phyloP scores from a whole-genome alignment of 2,888 invertebrate genomes.

The Tineola bisselliella region DNA sequence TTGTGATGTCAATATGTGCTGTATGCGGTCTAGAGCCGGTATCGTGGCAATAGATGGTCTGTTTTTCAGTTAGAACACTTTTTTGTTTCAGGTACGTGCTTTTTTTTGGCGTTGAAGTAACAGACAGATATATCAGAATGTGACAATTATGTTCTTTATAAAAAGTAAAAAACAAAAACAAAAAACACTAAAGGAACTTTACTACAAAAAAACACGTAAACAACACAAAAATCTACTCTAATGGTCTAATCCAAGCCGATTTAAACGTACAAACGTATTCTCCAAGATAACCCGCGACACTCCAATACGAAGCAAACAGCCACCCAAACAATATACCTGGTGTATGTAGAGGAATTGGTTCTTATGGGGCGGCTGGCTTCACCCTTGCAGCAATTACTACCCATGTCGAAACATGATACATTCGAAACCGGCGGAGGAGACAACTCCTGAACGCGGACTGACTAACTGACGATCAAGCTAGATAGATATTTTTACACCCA shows the following conservation, averaged over 20 bases:
- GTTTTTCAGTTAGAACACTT: too few relatives aligned
- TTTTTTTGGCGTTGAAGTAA: too few relatives aligned
- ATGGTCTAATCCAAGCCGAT: background rate
- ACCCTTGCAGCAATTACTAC: conserved; percentile 70
- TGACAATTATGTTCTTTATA: too few relatives aligned
- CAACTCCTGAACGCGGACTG: conserved; percentile 50
- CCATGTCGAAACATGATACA: conserved; percentile 57
- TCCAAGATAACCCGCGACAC: conserved; percentile 42
- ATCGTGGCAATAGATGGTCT: too few relatives aligned
- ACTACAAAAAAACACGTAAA: background rate
- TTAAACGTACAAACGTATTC: conserved; percentile 28
- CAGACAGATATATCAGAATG: too few relatives aligned
- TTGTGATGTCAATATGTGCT: too few relatives aligned
- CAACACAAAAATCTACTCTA: background rate
- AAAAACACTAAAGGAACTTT: too few relatives aligned
- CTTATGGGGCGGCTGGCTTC: conserved; percentile 56
- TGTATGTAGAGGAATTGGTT: conserved; percentile 58
- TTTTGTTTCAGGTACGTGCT: too few relatives aligned
- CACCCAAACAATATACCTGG: conserved; percentile 38
- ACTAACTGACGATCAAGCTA: conserved; percentile 19
- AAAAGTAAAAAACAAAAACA: too few relatives aligned
- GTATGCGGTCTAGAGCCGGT: too few relatives aligned
- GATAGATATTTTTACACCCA: conserved; percentile 35
- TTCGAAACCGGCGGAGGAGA: conserved; percentile 34
- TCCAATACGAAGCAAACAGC: conserved; percentile 22